Evolutionary conservation across 1,140 invertebrate species (phyloP), one percentile per base, ranked within the genome.

Genomic region (Apis dorsata): DNA sequence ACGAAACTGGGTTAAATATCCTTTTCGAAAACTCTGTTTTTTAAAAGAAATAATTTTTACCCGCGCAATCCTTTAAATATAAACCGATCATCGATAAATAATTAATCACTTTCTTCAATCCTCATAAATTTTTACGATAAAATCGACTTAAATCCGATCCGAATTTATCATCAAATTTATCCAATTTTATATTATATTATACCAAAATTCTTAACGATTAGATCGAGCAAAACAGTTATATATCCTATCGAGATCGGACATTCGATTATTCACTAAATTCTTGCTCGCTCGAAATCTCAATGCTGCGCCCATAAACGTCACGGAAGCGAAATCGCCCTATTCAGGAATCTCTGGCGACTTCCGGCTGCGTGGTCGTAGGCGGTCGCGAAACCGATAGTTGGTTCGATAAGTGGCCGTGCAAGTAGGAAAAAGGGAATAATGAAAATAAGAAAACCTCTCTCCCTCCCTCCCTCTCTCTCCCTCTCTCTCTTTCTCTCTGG

Each of bases 311-410:
- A 51, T 53, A 65, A 73, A n/a, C 69, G 49, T 44, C 60, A 65
- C 70, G 60, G 59, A 73, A 55, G 62, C 57, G 10, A 65, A 65
- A 65, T n/a, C 55, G 3, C 9, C 11, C 2, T 34, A 62, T n/a
- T 55, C 69, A n/a, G 19, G 51, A 65, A 73, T 73, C 70, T 65
- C 34, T 34, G 24, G 24, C 15, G 59, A 55, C 13, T 73, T 79
- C 66, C 65, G 66, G 24, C n/a, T n/a, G 19, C 69, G 70, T 55
- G 57, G n/a, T 17, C 11, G 28, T 53, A 28, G 53, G 44, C 28
- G 53, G 44, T 53, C 13, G 34, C 21, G 28, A 13, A 44, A 21
- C n/a, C 70, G 79, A 71, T 76, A 77, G 68, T 55, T 55, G 1
- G 12, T 17, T 11, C 71, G 71, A 51, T 73, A 24, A 57, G 68